A percentile compares a stretch with the other conserved stretches of the same genome.
Evolutionary conservation across 2,888 invertebrate genomes (phyloP).

Genomic region (Lasioglossum marginatum): DNA sequence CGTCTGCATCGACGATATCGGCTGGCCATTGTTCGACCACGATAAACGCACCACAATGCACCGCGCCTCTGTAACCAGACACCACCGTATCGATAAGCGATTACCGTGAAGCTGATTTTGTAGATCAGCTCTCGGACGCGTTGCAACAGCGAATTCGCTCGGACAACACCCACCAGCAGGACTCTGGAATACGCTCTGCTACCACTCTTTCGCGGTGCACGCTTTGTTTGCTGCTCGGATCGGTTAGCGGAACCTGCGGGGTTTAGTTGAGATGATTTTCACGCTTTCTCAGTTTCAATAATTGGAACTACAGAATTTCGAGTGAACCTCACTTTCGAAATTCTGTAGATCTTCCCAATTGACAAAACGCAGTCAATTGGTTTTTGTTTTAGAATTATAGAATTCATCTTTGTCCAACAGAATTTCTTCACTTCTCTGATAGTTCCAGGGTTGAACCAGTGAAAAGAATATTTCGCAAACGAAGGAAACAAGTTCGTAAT

Average conservation of each 20-base stretch:
- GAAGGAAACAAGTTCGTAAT: not conserved
- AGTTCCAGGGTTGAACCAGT: not conserved
- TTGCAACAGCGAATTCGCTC: not conserved
- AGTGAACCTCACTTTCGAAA: no score
- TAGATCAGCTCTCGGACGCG: not conserved
- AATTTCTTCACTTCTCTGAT: not conserved
- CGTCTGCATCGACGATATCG: slow-evolving; percentile 36
- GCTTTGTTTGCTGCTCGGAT: not conserved
- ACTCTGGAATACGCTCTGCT: not conserved
- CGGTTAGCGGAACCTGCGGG: not conserved
- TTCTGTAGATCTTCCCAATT: no score
- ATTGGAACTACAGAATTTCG: no score
- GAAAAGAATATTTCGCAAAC: not conserved
- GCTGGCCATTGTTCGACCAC: slow-evolving; percentile 41
- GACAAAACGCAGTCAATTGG: no score
- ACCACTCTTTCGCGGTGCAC: not conserved
- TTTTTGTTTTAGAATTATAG: no score
- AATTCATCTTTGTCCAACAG: no score
- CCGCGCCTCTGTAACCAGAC: slow-evolving; percentile 27
- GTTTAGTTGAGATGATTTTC: not conserved
- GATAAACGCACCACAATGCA: slow-evolving; percentile 64
- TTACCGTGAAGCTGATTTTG: slow-evolving; percentile 43
- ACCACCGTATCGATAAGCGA: slow-evolving; percentile 48
- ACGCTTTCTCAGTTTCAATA: no score
- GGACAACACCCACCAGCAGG: not conserved